Base-by-base conservation (phyloP, 2,113 vertebrate genomes). In the Uria aalge region DNA sequence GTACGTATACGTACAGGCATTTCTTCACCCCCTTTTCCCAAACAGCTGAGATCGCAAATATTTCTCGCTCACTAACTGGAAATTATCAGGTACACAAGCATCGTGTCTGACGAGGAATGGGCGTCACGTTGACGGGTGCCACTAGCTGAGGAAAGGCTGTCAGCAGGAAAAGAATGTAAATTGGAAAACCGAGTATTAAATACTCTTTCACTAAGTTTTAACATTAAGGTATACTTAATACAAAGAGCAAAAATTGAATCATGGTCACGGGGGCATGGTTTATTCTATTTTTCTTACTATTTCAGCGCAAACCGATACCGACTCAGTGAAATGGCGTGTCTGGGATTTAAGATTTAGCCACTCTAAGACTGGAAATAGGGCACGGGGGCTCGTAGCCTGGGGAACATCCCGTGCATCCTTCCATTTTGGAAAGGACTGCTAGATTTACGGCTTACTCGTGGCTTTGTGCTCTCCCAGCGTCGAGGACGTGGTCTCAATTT, bases 291-390 rank as follows among this genome's bases (percentile, higher is more conserved):
- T 17, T 57, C 34, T 80, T 29, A 1, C 10, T 5, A 3, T 45
- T 60, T 45, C 12, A 1, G 9, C 21, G 16, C 32, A 48, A 79
- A 40, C 5, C 5, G 22, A 3, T 23, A 19, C 5, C 2, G 2
- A 1, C 67, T 52, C 11, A 36, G 11, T 55, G 64, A 40, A 20
- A 8, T 2, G n/a, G 27, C 21, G 2, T 40, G 88, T 63, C 48
- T 43, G 55, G 36, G 56, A 8, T 43, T 38, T 59, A 13, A 17
- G 52, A 5, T 48, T 59, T 11, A 20, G 24, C 29, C 9, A 2
- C 0, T 0, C 13, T 12, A 1, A 26, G 23, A 3, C 29, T 63
- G 81, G 38, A 43, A 23, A 30, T 0, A 12, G 40, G 38, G 8
- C 19, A 7, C 2, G 5, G 15, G 9, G 22, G 12, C 53, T 67